These are phyloP conservation scores for Seladonia tumulorum DNA, from an alignment of 2,888 invertebrate species.

Conservation along the genomic window DNA sequence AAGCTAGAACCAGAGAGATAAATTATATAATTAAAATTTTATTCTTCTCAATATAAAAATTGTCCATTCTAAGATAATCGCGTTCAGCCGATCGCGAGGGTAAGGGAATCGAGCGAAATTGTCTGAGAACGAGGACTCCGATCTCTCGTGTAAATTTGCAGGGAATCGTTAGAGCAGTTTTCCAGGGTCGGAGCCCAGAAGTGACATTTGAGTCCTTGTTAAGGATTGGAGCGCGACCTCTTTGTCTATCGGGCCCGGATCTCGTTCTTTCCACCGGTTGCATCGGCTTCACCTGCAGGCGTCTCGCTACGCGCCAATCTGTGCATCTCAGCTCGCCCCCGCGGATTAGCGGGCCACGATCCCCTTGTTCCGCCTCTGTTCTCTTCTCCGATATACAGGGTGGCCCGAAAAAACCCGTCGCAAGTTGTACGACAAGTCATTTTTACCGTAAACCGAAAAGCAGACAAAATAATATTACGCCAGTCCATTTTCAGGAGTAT, in stretches of 20 bases:
- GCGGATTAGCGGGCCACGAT: conserved; percentile 64
- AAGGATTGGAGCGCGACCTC: conserved; percentile 61
- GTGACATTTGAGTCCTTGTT: conserved; percentile 66
- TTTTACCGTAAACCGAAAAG: not conserved
- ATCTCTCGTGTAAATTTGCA: conserved; percentile 23
- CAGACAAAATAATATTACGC: not conserved
- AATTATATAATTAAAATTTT: too few relatives aligned
- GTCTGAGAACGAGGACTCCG: conserved; percentile 13
- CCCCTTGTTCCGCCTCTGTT: conserved; percentile 46
- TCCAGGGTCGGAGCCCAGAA: conserved; percentile 61
- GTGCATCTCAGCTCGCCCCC: conserved; percentile 65
- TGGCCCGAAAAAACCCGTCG: not conserved
- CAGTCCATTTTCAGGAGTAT: too few relatives aligned
- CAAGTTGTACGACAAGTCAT: not conserved
- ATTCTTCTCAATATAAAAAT: too few relatives aligned
- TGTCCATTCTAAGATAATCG: too few relatives aligned
- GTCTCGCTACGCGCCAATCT: conserved; percentile 64
- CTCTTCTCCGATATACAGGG: conserved; percentile 29
- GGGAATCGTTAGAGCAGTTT: conserved; percentile 58
- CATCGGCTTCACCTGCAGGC: conserved; percentile 62
- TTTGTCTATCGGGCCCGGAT: conserved; percentile 55
- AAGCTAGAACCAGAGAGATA: too few relatives aligned
- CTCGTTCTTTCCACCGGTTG: conserved; percentile 55
- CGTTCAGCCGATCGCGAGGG: not conserved
- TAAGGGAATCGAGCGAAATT: conserved; percentile 27